Evolutionary conservation across 1,140 invertebrate species (phyloP).

Genomic region (Danaus plexippus): DNA sequence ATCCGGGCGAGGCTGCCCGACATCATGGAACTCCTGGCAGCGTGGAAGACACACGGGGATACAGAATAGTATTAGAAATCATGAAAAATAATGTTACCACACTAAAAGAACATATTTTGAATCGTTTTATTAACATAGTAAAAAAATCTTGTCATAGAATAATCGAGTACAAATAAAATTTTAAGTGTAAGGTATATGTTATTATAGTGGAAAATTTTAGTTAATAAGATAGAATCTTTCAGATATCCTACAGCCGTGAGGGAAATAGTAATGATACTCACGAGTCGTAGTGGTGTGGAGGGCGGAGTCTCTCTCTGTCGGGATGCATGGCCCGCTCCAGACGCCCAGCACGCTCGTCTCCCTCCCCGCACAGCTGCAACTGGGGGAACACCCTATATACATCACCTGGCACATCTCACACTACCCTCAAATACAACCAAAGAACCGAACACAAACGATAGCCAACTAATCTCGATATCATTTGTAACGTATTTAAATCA

Average conservation of each 20-base stretch:
- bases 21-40: constrained; percentile 67
- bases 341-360: constrained; percentile 41
- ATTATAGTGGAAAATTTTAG: too few relatives aligned
- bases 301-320: constrained; percentile 88
- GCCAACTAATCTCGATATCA: too few relatives aligned
- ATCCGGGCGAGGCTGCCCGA: constrained; percentile 64
- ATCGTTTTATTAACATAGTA: too few relatives aligned
- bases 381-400: constrained; percentile 16
- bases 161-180: too few relatives aligned
- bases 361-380: constrained; percentile 51
- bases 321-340: constrained; percentile 89
- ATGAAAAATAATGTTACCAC: neutral
- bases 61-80: constrained; percentile 3
- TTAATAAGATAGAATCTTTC: too few relatives aligned
- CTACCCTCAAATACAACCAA: too few relatives aligned
- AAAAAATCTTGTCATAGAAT: too few relatives aligned
- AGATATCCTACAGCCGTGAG: neutral
- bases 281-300: constrained; percentile 58
- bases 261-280: constrained; percentile 28
- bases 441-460: too few relatives aligned
- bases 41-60: constrained; percentile 32
- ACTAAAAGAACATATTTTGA: too few relatives aligned
- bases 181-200: too few relatives aligned
- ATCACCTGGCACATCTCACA: too few relatives aligned
- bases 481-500: too few relatives aligned